Percentiles rank a stretch among this genome's conserved stretches.
Conservation (phyloP, 2,113 vertebrate species). For the Amphiprion ocellaris region DNA sequence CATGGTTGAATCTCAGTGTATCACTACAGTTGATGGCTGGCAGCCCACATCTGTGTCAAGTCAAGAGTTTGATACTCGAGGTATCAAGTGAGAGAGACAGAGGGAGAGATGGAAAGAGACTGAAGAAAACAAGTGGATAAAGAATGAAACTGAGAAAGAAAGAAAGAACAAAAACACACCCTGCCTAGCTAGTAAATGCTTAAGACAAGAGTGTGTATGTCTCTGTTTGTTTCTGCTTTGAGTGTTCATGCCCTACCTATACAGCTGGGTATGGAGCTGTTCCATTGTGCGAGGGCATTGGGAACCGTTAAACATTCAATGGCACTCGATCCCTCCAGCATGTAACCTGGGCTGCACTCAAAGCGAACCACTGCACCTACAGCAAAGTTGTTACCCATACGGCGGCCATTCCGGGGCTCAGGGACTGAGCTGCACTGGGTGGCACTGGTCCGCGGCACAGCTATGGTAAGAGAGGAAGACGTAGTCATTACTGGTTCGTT, state of each 20-base stretch:
- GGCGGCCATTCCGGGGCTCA: slow-evolving; percentile 93
- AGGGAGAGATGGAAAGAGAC: background rate
- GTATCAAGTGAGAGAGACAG: slow-evolving; percentile 17
- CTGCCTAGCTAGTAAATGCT: background rate
- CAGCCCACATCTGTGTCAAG: slow-evolving; percentile 71
- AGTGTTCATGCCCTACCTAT: slow-evolving; percentile 83
- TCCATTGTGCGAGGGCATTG: slow-evolving; percentile 96
- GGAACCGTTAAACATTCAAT: slow-evolving; percentile 95
- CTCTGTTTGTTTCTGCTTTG: background rate
- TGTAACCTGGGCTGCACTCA: slow-evolving; percentile 94
- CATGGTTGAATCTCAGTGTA: slow-evolving; percentile 52
- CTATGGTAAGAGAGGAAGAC: slow-evolving; percentile 70
- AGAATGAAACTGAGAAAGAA: background rate
- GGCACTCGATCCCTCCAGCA: slow-evolving; percentile 88
- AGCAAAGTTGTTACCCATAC: slow-evolving; percentile 94
- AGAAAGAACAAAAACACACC: background rate
- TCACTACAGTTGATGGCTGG: slow-evolving; percentile 61
- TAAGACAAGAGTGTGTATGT: background rate
- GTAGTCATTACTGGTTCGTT: background rate
- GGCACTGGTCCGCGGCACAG: slow-evolving; percentile 95
- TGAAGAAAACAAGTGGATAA: background rate
- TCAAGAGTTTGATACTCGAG: slow-evolving; percentile 38
- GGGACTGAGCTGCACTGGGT: slow-evolving; percentile 98
- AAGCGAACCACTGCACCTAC: slow-evolving; percentile 93
- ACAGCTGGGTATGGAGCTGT: slow-evolving; percentile 92